phyloP scores from a whole-genome alignment of 30 jellyfish, hydroid and myxozoan species.

The Aurelia aurita complex sp. Pacific region DNA sequence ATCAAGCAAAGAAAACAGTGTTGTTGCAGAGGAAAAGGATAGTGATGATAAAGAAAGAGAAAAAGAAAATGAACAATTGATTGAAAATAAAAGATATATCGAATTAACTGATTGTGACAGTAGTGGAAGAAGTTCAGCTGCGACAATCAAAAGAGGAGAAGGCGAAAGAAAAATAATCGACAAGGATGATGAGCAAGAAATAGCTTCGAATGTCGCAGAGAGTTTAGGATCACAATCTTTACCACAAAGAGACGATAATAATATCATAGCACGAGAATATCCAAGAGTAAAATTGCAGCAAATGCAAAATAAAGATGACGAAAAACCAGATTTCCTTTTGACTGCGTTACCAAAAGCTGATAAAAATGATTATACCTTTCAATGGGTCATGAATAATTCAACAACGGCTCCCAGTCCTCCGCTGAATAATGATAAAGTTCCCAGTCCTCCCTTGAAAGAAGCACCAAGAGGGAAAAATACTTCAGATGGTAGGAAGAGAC shows the following conservation, averaged over 20 bases:
- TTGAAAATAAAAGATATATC: no score
- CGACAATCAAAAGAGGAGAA: constrained; percentile 16
- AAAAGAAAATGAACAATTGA: neutral
- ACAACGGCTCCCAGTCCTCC: constrained; percentile 2
- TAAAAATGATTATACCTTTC: constrained; percentile 43
- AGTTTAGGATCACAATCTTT: constrained; percentile 12
- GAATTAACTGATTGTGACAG: neutral
- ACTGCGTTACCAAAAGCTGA: constrained; percentile 45
- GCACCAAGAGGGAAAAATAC: neutral
- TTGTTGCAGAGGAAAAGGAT: neutral
- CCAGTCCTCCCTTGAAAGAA: constrained; percentile 18
- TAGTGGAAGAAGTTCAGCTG: constrained; percentile 14
- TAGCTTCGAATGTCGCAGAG: neutral
- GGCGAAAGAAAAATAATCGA: neutral
- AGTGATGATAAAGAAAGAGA: neutral
- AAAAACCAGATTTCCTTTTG: constrained; percentile 3
- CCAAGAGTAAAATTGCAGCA: constrained; percentile 14
- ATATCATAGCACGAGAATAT: neutral
- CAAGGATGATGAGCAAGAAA: neutral
- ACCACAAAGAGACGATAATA: constrained; percentile 7
- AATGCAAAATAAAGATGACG: constrained; percentile 17
- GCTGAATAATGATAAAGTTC: neutral
- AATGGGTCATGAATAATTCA: constrained; percentile 41
- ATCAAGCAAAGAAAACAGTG: neutral
- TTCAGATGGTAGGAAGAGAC: constrained; percentile 13